phyloP scores from a whole-genome alignment of 2,797 vertebrate genomes.

The Heliangelus exortis region DNA sequence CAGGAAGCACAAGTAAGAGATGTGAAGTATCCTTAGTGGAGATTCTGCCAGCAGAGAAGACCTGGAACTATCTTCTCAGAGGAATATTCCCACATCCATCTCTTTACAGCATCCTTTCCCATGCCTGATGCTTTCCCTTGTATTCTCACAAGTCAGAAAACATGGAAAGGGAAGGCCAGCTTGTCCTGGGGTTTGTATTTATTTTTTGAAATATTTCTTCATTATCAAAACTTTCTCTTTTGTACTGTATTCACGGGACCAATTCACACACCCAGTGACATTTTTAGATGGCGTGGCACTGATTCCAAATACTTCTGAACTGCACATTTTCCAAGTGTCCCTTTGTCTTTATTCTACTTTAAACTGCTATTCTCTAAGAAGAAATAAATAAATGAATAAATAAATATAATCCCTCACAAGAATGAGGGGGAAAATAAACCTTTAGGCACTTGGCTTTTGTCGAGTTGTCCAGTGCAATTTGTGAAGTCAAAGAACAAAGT shows the following conservation, averaged over 20 bases:
- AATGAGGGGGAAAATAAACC: background rate
- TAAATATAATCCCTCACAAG: background rate
- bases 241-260: background rate
- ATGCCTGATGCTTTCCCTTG: background rate
- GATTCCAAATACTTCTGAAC: background rate
- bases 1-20: background rate
- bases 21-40: background rate
- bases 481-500: conserved; percentile 5
- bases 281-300: background rate
- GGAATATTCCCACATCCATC: background rate
- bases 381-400: no score
- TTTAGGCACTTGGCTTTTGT: background rate
- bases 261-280: background rate
- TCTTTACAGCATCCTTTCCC: background rate
- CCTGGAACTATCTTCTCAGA: background rate
- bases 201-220: background rate
- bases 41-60: background rate
- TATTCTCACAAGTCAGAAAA: background rate
- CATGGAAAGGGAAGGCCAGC: background rate
- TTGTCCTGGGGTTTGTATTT: background rate
- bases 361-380: background rate
- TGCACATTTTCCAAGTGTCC: background rate
- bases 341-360: background rate
- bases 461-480: background rate
- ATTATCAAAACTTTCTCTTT: background rate